These are phyloP conservation scores for Drosophila maculinotata DNA, from an alignment of 2,888 invertebrate species.

Conservation along the genomic window DNA sequence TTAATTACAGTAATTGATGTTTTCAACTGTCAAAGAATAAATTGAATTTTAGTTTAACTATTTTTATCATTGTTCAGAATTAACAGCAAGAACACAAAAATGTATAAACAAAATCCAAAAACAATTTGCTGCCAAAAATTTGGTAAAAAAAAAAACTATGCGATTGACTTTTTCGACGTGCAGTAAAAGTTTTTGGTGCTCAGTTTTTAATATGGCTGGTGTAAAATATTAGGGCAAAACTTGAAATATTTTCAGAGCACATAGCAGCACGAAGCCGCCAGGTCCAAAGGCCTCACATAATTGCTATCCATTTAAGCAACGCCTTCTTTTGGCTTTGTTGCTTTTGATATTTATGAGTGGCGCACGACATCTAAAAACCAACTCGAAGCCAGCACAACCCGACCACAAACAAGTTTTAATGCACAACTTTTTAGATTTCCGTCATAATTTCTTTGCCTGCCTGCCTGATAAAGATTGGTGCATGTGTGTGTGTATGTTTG, in stretches of 20 bases:
- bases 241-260: constrained; percentile 1
- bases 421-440: constrained; percentile 79
- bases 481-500: constrained; percentile 18
- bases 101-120: background rate
- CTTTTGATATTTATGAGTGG: constrained; percentile 66
- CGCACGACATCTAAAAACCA: constrained; percentile 41
- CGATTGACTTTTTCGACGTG: constrained; percentile 3
- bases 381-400: constrained; percentile 36
- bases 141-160: background rate
- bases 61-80: background rate
- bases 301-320: constrained; percentile 68
- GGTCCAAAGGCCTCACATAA: constrained; percentile 44
- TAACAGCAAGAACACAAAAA: background rate
- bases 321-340: constrained; percentile 53
- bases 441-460: constrained; percentile 76
- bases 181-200: background rate
- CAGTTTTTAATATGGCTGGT: constrained; percentile 6
- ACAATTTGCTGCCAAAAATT: background rate
- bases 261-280: background rate
- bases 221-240: constrained; percentile 1
- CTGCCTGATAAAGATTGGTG: constrained; percentile 72
- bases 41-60: background rate
- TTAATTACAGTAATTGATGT: constrained; percentile 4
- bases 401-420: constrained; percentile 78
- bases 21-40: no score